Base-by-base conservation (phyloP, 1,140 invertebrate genomes). In the Ridgeia piscesae region DNA sequence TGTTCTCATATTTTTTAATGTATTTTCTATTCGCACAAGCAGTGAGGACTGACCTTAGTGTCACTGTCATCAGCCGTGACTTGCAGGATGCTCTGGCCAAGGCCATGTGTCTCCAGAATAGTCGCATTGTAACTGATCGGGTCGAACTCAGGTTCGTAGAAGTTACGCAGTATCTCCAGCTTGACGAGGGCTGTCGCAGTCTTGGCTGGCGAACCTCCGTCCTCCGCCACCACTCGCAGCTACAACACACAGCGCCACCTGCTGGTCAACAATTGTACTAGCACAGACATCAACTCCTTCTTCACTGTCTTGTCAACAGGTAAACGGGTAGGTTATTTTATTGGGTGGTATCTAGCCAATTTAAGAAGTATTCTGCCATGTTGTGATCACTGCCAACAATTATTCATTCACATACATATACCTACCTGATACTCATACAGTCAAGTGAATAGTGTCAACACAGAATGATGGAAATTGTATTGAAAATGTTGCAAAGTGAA, bases 21-120 rank as follows among this genome's bases (percentile, higher is more conserved):
- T 42, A 42, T 11, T 42, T 11, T 42, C 4, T 42, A 42, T 42
- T 42, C 42, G 11, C 42, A 42, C 33, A 91, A 2, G n/a, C 33
- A 34, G 91, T n/a, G 8, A 91, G n/a, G 35, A 91, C 89, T 6
- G 94, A 89, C 94, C 94, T 17, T 42, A 0, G 88, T 92, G 93
- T 95, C 95, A 92, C 11, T n/a, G 91, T 93, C 93, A n/a, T 35
- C 27, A 77, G 93, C 93, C 27, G 14, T 91, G 0, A 95, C 92
- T 35, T 58, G 35, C 8, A 91, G 27, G n/a, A 93, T 88, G 34
- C 91, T 35, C 31, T 35, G 77, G 21, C 92, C 92, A 8, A 93
- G n/a, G n/a, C 31, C 89, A 11, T 35, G 92, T 27, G 93, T 92
- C 90, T 92, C 92, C 42, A 93, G 89, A 9, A 93, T 91, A 35